Base-by-base conservation (phyloP, 2,797 vertebrate species). In the Nothura maculosa region DNA sequence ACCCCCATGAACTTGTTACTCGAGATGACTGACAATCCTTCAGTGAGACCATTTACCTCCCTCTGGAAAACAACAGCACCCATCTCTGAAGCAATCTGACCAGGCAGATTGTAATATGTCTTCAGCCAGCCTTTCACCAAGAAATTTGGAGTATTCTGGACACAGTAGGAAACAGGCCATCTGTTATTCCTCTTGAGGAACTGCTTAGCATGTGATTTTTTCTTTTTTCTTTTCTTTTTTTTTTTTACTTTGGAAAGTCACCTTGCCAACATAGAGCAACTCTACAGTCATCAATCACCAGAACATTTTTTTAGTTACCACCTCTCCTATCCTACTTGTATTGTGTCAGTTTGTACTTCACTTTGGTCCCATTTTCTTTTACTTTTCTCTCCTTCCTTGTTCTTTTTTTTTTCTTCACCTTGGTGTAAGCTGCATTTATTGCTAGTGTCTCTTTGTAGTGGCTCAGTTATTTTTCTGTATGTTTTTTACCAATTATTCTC, bases 151-250 rank as follows among this genome's bases (percentile, higher is more conserved):
- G 45, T 78, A 81, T 72, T 89, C 79, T 81, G 81, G 87, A 81
- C 85, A 94, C 54, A 25, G 54, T 61, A 91, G 61, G 85, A 87
- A 91, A 85, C 36, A 76, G 5, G 30, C 50, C 78, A 87, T 93
- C 83, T 93, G 93, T 91, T 94, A 87, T 34, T 60, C 42, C 62
- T 87, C 66, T 47, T 87, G 89, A 90, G 90, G 34, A 93, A 96
- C 87, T 81, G 42, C 34, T 85, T 89, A 83, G 28, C 47, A 43
- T 30, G 18, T 76, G 38, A 45, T 87, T 89, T 93, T 50, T 52
- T 28, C 5, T 54, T 30, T 30, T 52, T 52, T 24, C 86, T 96
- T 42, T 42, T 4, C 45, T 87, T 89, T 93, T 50, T 50, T 20
- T 9, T 52, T 30, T 30, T 30, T 62, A 94, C 45, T 16, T 68